These are phyloP conservation scores for Mormyrops boulengeri DNA, from an alignment of 2,797 vertebrate species.

Conservation along the genomic window DNA sequence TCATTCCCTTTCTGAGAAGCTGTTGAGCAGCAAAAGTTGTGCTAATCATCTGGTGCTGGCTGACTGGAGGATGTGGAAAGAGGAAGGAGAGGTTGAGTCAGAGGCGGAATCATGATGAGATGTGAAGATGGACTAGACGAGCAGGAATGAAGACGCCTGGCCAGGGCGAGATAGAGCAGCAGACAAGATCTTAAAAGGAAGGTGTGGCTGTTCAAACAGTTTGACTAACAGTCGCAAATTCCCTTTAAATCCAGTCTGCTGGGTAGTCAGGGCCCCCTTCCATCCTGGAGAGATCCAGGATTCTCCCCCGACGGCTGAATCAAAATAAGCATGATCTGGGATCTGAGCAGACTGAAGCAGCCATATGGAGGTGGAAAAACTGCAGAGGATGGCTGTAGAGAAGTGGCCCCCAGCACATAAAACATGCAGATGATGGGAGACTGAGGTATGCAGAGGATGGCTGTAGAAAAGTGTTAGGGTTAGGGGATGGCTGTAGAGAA, in stretches of 20 bases:
- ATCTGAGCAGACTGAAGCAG: background rate
- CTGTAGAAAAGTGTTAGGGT: too few relatives aligned
- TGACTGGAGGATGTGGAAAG: background rate
- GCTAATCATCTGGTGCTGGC: background rate
- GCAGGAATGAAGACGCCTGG: background rate
- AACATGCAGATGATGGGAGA: conserved; percentile 41
- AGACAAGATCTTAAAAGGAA: conserved; percentile 82
- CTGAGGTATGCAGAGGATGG: conserved; percentile 24
- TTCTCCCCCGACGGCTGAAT: background rate
- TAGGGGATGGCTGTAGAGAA: too few relatives aligned
- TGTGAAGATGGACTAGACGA: background rate
- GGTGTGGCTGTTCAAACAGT: conserved; percentile 73
- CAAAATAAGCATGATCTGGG: background rate
- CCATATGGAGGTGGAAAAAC: background rate
- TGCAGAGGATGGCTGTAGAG: background rate
- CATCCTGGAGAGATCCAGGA: background rate
- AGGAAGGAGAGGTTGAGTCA: background rate
- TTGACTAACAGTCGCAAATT: conserved; percentile 79
- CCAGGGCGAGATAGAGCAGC: conserved; percentile 62
- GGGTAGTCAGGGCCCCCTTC: conserved; percentile 46
- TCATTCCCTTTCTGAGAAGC: background rate
- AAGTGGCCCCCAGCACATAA: conserved; percentile 52
- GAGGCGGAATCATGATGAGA: background rate
- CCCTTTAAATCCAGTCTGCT: conserved; percentile 80
- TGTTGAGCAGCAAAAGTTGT: background rate